Evolutionary conservation across 2,797 vertebrate species (phyloP).

Genomic region (Spinibarbus caldwelli): DNA sequence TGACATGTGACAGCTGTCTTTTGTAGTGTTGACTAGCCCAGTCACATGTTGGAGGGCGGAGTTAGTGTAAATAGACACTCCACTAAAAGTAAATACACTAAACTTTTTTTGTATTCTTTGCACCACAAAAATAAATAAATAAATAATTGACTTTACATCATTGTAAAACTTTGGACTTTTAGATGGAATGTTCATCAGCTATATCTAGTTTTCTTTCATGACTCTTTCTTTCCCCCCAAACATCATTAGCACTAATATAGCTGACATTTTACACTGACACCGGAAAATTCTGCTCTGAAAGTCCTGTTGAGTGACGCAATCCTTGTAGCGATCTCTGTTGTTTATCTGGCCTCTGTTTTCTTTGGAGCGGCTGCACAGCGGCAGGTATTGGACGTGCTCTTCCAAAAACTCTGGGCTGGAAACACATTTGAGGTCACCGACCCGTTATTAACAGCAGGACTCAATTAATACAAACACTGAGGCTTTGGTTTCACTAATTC

Average conservation of each 20-base stretch:
- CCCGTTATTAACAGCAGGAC: constrained; percentile 38
- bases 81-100: no score
- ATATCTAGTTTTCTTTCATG: neutral
- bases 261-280: constrained; percentile 31
- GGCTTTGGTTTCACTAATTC: constrained; percentile 67
- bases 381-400: neutral
- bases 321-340: neutral
- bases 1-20: no score
- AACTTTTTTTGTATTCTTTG: no score
- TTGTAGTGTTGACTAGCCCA: no score
- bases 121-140: no score
- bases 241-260: constrained; percentile 29
- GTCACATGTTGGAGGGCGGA: no score
- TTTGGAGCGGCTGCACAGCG: constrained; percentile 35
- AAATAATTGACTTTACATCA: neutral
- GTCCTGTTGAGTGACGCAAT: constrained; percentile 57
- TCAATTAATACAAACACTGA: constrained; percentile 64
- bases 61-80: no score
- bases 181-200: neutral
- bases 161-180: neutral
- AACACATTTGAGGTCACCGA: neutral
- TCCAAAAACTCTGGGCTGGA: constrained; percentile 24
- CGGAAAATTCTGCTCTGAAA: constrained; percentile 5
- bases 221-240: neutral
- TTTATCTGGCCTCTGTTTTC: constrained; percentile 51